phyloP scores from a whole-genome alignment of 2,113 vertebrate genomes.

The Varanus salvator region DNA sequence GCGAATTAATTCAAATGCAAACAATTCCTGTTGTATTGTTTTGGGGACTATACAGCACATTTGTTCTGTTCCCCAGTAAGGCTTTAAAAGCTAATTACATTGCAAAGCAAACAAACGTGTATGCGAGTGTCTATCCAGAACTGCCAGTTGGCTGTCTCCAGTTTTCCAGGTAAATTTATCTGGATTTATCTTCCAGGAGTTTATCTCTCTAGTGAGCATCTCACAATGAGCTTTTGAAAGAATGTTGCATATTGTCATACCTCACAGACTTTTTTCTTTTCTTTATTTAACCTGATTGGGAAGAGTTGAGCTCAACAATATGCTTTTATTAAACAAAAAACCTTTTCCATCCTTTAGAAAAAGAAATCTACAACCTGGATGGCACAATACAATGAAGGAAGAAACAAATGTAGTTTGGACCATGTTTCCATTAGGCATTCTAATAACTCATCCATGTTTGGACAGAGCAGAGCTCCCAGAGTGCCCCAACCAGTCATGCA shows the following conservation, averaged over 20 bases:
- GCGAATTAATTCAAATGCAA: conserved; percentile 70
- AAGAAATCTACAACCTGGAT: neutral
- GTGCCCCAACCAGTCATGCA: no score
- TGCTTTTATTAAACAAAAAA: neutral
- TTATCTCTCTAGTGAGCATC: conserved; percentile 5
- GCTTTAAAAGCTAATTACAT: conserved; percentile 72
- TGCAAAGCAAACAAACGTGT: conserved; percentile 69
- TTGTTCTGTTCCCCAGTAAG: conserved; percentile 65
- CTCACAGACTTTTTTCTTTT: neutral
- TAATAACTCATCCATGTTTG: neutral
- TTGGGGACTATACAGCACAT: conserved; percentile 43
- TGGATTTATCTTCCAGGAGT: no score
- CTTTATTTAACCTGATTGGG: conserved; percentile 45
- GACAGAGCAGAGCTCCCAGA: no score
- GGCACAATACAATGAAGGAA: conserved; percentile 1
- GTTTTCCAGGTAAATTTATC: conserved; percentile 59
- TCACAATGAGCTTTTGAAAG: conserved; percentile 25
- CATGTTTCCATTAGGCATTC: neutral
- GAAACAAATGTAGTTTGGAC: conserved; percentile 26
- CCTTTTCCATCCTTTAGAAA: conserved; percentile 28
- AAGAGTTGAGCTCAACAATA: conserved; percentile 34
- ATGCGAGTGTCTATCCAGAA: conserved; percentile 56
- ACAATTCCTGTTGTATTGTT: conserved; percentile 66
- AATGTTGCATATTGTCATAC: neutral
- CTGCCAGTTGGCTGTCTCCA: conserved; percentile 53